Conservation (phyloP, 2,113 vertebrate species). For the Notiomystis cincta region DNA sequence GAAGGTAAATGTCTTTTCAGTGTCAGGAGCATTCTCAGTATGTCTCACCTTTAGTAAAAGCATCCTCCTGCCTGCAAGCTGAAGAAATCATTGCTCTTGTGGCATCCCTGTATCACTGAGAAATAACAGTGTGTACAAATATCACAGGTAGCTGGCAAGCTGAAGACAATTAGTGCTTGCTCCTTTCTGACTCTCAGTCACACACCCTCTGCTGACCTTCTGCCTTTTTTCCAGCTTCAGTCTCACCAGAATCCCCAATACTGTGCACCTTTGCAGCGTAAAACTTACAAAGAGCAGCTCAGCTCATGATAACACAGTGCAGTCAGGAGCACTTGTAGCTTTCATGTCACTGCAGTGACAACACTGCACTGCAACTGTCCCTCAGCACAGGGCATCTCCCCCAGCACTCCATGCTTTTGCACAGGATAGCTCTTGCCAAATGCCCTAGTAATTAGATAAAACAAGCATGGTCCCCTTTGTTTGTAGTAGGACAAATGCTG, state of each 20-base stretch:
- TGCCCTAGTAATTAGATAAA: neutral
- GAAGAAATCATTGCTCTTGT: neutral
- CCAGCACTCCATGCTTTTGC: neutral
- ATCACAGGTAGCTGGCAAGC: neutral
- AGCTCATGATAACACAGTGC: neutral
- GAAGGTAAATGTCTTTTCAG: neutral
- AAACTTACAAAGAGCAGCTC: neutral
- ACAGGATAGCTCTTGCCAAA: neutral
- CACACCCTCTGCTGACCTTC: neutral
- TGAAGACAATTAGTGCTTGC: neutral
- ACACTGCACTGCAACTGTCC: neutral
- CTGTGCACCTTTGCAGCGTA: neutral
- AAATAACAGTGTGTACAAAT: neutral
- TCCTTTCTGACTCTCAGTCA: neutral
- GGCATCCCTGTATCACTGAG: neutral
- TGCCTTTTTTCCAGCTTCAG: neutral
- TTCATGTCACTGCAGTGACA: accelerated
- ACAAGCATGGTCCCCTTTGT: neutral
- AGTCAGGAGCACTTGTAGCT: neutral
- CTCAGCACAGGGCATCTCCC: neutral
- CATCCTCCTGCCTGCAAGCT: neutral
- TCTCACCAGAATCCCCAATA: neutral
- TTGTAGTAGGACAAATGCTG: neutral
- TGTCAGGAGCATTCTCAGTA: neutral
- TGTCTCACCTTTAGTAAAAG: neutral